Evolutionary conservation across 2,113 vertebrate genomes (phyloP).

Genomic region (Periophthalmus modestus): DNA sequence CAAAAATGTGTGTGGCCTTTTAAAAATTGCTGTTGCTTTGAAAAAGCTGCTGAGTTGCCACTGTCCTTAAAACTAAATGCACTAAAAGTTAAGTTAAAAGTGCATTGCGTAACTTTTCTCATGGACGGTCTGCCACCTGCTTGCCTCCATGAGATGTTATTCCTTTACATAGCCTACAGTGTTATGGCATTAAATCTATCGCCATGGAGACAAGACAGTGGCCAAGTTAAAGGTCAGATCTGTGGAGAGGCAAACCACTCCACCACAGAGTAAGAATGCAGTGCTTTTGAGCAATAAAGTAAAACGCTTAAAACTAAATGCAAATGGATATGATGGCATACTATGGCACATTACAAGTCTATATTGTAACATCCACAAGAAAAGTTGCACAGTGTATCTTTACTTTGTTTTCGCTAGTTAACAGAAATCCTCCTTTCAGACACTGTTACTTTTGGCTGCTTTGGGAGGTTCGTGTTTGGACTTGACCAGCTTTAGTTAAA

Average conservation of each 20-base stretch:
- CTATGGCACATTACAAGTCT: background rate
- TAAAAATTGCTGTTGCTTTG: background rate
- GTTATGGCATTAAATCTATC: background rate
- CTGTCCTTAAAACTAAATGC: background rate
- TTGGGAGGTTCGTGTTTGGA: conserved; percentile 1
- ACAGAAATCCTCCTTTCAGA: background rate
- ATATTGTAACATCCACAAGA: background rate
- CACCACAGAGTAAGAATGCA: no score
- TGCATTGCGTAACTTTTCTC: background rate
- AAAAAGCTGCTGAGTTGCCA: background rate
- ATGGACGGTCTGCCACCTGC: background rate
- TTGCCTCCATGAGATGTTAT: no score
- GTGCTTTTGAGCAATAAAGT: background rate
- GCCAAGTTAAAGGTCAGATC: background rate
- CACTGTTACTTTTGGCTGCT: background rate
- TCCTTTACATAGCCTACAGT: no score
- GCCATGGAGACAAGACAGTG: background rate
- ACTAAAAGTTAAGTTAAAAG: background rate
- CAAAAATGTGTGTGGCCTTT: conserved; percentile 9
- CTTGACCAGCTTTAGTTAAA: conserved; percentile 2
- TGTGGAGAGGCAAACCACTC: background rate
- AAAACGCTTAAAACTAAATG: background rate
- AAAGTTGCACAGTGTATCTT: background rate
- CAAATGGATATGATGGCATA: background rate
- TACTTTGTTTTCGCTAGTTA: no score